These are phyloP conservation scores for Loripinus fragilis DNA, from an alignment of 2,888 invertebrate genomes.

Conservation along the genomic window DNA sequence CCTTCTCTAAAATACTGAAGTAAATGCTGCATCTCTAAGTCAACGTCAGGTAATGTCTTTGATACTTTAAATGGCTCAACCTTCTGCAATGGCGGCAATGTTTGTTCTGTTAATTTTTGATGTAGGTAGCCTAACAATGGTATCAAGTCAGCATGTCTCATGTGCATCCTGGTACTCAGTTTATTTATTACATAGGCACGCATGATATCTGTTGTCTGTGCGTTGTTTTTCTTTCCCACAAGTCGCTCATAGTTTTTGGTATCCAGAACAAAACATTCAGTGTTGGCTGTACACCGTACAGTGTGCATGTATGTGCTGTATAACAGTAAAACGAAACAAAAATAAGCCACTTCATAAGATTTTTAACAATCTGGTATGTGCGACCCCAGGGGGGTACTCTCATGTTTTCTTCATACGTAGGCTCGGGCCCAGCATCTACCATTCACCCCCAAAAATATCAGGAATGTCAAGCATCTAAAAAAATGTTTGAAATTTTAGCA, in stretches of 20 bases:
- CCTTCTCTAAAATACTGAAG: constrained; percentile 72
- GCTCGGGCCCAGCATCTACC: no score
- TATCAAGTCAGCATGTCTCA: constrained; percentile 72
- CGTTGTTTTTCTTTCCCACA: constrained; percentile 74
- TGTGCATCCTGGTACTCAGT: constrained; percentile 67
- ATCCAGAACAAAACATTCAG: constrained; percentile 79
- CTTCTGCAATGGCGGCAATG: constrained; percentile 63
- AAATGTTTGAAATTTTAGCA: no score
- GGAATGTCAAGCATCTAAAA: no score
- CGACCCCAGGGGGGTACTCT: no score
- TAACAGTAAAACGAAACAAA: constrained; percentile 43
- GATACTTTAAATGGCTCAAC: constrained; percentile 68
- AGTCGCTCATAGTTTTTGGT: constrained; percentile 81
- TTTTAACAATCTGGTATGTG: no score
- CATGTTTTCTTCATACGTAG: no score
- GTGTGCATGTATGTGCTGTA: constrained; percentile 78
- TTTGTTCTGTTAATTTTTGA: constrained; percentile 73
- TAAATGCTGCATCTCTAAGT: constrained; percentile 70
- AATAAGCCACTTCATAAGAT: no score
- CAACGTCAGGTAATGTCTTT: constrained; percentile 72
- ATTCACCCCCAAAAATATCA: no score
- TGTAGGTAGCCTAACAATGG: constrained; percentile 74
- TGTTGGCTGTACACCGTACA: constrained; percentile 75
- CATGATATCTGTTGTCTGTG: constrained; percentile 71
- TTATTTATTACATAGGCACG: constrained; percentile 72